Evolutionary conservation across 1,140 invertebrate species (phyloP).

Genomic region (Babylonia areolata): DNA sequence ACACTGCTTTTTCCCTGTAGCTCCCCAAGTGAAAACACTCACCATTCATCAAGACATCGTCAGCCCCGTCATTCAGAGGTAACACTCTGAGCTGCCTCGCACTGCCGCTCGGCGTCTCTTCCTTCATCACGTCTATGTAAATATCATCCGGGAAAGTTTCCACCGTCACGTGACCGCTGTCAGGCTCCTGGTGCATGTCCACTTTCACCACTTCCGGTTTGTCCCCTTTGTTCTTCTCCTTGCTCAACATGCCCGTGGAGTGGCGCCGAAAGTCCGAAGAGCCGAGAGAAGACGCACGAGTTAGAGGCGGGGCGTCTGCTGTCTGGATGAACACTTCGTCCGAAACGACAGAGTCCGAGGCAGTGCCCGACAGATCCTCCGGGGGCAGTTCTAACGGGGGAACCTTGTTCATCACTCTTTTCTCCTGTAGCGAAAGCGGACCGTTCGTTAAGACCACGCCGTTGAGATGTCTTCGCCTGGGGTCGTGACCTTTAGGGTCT

Average conservation of each 20-base stretch:
- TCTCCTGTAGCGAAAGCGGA: slow-evolving; percentile 15
- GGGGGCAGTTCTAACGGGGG: slow-evolving; percentile 28
- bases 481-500: neutral
- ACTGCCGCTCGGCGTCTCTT: slow-evolving; percentile 20
- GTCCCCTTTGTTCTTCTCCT: neutral
- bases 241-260: neutral
- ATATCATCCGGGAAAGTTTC: slow-evolving; percentile 40
- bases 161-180: slow-evolving; percentile 9
- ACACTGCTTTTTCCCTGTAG: too few species aligned
- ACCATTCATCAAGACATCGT: neutral
- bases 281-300: neutral
- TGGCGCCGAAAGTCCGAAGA: neutral
- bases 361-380: slow-evolving; percentile 1
- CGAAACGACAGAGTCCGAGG: slow-evolving; percentile 16
- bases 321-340: slow-evolving; percentile 26
- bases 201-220: slow-evolving; percentile 20
- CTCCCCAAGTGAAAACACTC: neutral
- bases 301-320: neutral
- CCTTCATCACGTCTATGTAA: slow-evolving; percentile 41
- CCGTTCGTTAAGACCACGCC: neutral
- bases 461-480: slow-evolving; percentile 14
- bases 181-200: neutral
- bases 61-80: slow-evolving; percentile 23
- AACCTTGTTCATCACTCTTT: neutral
- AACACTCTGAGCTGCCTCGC: slow-evolving; percentile 31